Percentiles rank a stretch among this genome's conserved stretches.
Evolutionary conservation across 2,888 invertebrate genomes (phyloP).

Genomic region (Brenthis hecate): DNA sequence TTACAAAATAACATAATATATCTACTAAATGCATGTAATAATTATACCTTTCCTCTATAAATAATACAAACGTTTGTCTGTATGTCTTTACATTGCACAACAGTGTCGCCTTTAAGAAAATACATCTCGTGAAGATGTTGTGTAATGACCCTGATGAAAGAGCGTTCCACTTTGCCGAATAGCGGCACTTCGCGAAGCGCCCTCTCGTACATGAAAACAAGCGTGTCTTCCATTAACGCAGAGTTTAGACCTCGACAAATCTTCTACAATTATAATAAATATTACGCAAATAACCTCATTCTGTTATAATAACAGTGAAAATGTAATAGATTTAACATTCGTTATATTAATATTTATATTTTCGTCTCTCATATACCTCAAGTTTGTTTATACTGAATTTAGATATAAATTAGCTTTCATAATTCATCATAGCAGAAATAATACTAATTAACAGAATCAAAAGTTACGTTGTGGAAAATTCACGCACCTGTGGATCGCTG

Average conservation of each 20-base stretch:
- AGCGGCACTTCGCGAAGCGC: conserved; percentile 79
- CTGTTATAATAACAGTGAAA: neutral
- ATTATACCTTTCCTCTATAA: conserved; percentile 74
- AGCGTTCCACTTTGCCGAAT: conserved; percentile 77
- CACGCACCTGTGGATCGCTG: conserved; percentile 71
- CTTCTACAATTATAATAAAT: conserved; percentile 50
- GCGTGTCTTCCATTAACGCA: conserved; percentile 78
- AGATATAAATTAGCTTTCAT: conserved; percentile 1
- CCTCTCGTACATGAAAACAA: conserved; percentile 78
- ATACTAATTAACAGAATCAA: conserved; percentile 7
- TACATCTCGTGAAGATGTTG: conserved; percentile 79
- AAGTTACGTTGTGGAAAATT: conserved; percentile 12
- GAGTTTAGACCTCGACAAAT: conserved; percentile 77
- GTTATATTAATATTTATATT: conserved; percentile 1
- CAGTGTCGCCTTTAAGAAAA: conserved; percentile 73
- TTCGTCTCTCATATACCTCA: conserved; percentile 1
- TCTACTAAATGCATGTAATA: neutral
- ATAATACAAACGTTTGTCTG: conserved; percentile 76
- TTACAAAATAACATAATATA: neutral
- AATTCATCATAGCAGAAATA: conserved; percentile 11
- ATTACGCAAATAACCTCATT: conserved; percentile 3
- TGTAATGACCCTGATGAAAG: conserved; percentile 79
- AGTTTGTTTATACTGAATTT: conserved; percentile 11
- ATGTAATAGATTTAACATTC: neutral
- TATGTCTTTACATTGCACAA: conserved; percentile 74